Conservation (phyloP, 1,140 invertebrate species). For the Zaprionus lachaisei region DNA sequence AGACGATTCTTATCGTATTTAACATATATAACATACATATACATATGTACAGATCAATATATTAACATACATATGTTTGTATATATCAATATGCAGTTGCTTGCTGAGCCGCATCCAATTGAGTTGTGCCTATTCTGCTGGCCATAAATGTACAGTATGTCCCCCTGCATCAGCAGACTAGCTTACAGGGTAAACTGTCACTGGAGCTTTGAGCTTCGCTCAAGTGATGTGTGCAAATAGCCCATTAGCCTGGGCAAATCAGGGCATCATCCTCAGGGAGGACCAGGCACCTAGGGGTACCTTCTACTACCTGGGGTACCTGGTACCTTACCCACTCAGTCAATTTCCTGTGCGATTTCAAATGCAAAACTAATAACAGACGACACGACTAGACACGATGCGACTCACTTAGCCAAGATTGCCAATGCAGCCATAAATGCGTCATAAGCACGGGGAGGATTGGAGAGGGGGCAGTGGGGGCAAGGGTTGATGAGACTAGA, state of each 20-base stretch:
- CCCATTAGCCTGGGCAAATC: conserved; percentile 17
- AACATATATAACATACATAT: no score
- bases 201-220: neutral
- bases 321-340: conserved; percentile 11
- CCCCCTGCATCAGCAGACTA: neutral
- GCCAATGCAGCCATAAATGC: conserved; percentile 73
- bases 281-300: neutral
- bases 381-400: conserved; percentile 2
- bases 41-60: no score
- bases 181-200: conserved; percentile 9
- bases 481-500: neutral
- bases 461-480: no score
- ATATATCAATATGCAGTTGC: neutral
- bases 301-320: neutral
- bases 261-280: neutral
- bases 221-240: conserved; percentile 52
- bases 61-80: neutral
- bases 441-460: conserved; percentile 41
- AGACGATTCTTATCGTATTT: no score
- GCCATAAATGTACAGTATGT: conserved; percentile 4
- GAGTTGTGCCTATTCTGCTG: neutral
- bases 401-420: conserved; percentile 53
- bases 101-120: neutral
- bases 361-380: conserved; percentile 68
- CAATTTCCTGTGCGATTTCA: conserved; percentile 61